Base-by-base conservation (phyloP, 2,113 vertebrate genomes). In the Elephantulus edwardii region DNA sequence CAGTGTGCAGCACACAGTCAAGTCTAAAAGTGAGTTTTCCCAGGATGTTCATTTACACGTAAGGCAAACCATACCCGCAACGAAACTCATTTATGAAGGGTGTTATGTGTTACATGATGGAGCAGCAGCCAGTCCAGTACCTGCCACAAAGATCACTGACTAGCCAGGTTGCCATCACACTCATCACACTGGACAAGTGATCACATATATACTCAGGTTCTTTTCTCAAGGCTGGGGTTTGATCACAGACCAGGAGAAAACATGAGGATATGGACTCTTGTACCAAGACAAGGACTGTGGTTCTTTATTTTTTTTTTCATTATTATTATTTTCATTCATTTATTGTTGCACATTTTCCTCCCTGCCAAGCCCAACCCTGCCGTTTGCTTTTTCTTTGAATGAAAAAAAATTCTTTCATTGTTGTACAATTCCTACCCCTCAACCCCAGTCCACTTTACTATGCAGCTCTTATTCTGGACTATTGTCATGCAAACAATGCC, bases 201-300 rank as follows among this genome's bases (percentile, higher is more conserved):
- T 13, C 4, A 62, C n/a, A 24, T 71, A 6, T 10, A 0, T 2
- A 12, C 52, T 50, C 8, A 6, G 4, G 33, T 74, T 52, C n/a
- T 13, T 60, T 30, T 35, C 33, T 11, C 0, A 6, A 54, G 33
- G 8, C 33, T 54, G 30, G 30, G 24, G 22, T 58, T 91, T 11
- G 2, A 24, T 20, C 9, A 3, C 13, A 38, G 38, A 38, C 40
- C 8, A 16, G 16, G 42, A 91, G 35, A 88, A 22, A 19, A 5
- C 5, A 5, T 2, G 8, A 84, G 58, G 54, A 64, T 22, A 4
- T 17, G 13, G 22, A 44, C 64, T 62, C 30, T 46, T 0, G 1
- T 28, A 5, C 17, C 1, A 6, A 80, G 26, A 46, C 46, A 6
- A 5, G 44, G 38, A 22, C 46, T 28, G 6, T 2, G 0, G 26